Evolutionary conservation across 2,113 vertebrate species (phyloP).

Genomic region (Enhydra lutris): DNA sequence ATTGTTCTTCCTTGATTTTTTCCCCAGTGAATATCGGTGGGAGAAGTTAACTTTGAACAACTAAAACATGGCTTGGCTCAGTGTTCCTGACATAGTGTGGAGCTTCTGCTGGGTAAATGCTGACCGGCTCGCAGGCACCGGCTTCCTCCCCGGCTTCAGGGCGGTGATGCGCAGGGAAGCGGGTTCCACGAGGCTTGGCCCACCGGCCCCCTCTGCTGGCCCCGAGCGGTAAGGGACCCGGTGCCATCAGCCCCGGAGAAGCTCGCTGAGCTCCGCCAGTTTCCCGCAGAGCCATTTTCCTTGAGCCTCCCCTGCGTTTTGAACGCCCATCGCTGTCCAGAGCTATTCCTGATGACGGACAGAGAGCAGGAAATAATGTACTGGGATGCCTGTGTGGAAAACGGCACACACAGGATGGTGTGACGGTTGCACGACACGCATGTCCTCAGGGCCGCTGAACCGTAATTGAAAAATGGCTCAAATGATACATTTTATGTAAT

Average conservation of each 20-base stretch:
- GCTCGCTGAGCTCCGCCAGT: accelerated
- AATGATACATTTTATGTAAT: background rate
- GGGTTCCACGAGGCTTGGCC: background rate
- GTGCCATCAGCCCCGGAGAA: accelerated
- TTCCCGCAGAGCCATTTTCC: background rate
- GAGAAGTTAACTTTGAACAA: background rate
- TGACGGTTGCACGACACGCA: accelerated
- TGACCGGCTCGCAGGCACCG: background rate
- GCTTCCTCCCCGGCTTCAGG: accelerated
- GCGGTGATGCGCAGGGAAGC: accelerated
- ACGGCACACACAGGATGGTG: background rate
- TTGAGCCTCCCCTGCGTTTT: background rate
- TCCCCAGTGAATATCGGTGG: background rate
- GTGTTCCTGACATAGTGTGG: accelerated
- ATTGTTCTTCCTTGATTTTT: background rate
- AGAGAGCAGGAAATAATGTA: background rate
- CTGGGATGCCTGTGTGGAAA: background rate
- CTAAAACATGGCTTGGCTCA: background rate
- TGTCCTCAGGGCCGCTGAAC: accelerated
- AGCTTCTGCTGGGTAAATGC: background rate
- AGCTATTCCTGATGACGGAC: background rate
- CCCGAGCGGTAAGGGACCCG: background rate
- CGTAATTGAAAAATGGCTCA: background rate
- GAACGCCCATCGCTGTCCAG: accelerated
- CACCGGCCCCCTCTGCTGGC: conserved; percentile 58